Evolutionary conservation across 2,797 vertebrate genomes (phyloP), one percentile per base, ranked within the genome.

Genomic region (Protosalanx chinensis): DNA sequence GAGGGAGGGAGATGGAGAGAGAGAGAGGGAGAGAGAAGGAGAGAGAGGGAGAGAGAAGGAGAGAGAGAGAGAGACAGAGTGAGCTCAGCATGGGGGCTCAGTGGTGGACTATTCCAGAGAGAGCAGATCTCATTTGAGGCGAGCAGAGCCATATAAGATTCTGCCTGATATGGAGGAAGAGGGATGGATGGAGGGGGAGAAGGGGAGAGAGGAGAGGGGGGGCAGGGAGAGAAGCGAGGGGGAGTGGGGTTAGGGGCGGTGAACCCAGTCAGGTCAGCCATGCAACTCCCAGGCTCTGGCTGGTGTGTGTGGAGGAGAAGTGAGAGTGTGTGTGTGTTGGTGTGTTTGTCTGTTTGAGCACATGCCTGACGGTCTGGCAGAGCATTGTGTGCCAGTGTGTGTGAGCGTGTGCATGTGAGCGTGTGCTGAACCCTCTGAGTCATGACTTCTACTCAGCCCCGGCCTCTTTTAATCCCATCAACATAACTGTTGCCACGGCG

Each of bases 21-120:
- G 30, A 41, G 56, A 8, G 56, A 41, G 20, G 4, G n/a, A 23
- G n/a, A 6, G 53, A 58, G 32, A 12, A 30, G 79, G 73, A 73
- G 65, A 64, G 81, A 71, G 30, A 35, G 20, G 49, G 49, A 73
- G 74, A 5, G 49, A 51, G 74, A 80, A 73, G 74, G 64, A 60
- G 60, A 57, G 76, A 72, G 67, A 78, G 57, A 81, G 75, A 75
- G 49, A 7, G 15, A 53, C 5, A 16, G 51, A 18, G 13, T 16
- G 49, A 16, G 7, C 35, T 37, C 35, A 37, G 35, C 1, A 37
- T 7, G 35, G 35, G 7, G 7, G 35, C 35, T 37, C 35, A 37
- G 35, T 37, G 35, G 6, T 37, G 35, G 6, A 37, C 35, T 37
- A 37, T 37, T 37, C 35, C 35, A 37, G 35, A 37, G 35, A 37